These are phyloP conservation scores for Pampus argenteus DNA, from an alignment of 2,797 vertebrate genomes.

Conservation along the genomic window DNA sequence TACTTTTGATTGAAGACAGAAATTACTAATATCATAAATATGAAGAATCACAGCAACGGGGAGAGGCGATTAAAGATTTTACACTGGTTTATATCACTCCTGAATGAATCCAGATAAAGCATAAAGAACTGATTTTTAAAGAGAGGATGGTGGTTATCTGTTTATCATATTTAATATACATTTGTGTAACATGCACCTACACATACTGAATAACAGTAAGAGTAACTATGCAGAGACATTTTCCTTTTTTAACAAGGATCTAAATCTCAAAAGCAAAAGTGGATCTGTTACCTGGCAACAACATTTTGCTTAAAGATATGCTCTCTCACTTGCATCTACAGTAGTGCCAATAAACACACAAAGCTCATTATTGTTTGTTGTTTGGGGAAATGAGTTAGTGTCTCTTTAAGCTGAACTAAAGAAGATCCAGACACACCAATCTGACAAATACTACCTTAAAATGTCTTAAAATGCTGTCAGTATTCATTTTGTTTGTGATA, in stretches of 20 bases:
- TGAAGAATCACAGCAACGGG: slow-evolving; percentile 25
- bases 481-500: not conserved
- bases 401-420: not conserved
- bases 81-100: too few species aligned
- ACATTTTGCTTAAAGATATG: not conserved
- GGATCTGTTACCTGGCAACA: slow-evolving; percentile 44
- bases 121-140: too few species aligned
- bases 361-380: not conserved
- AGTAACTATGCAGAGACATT: not conserved
- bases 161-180: slow-evolving; percentile 1
- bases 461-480: not conserved
- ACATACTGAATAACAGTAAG: not conserved
- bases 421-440: not conserved
- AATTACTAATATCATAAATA: slow-evolving; percentile 5
- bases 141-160: not conserved
- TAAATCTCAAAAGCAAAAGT: not conserved
- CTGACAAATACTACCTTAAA: too few species aligned
- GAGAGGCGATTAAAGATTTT: too few species aligned
- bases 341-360: not conserved
- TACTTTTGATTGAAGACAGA: slow-evolving; percentile 18
- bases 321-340: not conserved
- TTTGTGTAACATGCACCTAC: not conserved
- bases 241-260: not conserved
- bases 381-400: not conserved
- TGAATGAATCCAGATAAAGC: too few species aligned